phyloP scores from a whole-genome alignment of 2,888 invertebrate genomes.

The Pammene aurita region DNA sequence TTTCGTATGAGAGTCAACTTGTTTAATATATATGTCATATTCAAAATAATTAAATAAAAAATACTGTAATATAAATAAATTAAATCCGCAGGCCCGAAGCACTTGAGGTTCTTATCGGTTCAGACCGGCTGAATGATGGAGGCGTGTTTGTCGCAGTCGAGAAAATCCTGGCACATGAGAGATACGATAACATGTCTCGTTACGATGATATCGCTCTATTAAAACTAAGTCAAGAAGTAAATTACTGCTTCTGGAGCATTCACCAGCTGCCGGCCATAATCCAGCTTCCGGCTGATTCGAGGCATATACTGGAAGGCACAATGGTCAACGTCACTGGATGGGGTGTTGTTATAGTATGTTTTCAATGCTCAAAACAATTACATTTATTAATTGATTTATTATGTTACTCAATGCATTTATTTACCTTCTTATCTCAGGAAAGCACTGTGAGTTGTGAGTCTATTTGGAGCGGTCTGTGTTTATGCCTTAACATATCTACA shows the following conservation, averaged over 20 bases:
- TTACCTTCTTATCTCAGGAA: no score
- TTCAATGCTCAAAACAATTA: no score
- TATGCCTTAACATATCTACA: no score
- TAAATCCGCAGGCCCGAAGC: not conserved
- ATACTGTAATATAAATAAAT: no score
- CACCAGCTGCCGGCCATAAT: not conserved
- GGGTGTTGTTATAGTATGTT: not conserved
- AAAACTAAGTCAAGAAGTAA: not conserved
- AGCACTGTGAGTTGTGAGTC: no score
- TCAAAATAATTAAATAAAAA: no score
- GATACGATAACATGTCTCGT: not conserved
- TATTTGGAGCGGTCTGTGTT: no score
- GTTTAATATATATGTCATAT: no score
- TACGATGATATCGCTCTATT: conserved; percentile 6
- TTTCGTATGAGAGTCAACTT: no score
- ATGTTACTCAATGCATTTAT: no score
- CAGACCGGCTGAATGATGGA: not conserved
- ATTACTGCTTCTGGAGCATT: not conserved
- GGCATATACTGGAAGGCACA: not conserved
- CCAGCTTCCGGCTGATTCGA: not conserved
- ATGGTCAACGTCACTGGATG: conserved; percentile 2
- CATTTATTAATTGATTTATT: no score
- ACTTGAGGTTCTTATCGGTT: not conserved
- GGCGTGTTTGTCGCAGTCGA: conserved; percentile 17
- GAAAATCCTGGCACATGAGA: not conserved